These are phyloP conservation scores for Cartodere bifasciata DNA, from an alignment of 2,888 invertebrate genomes.

Conservation along the genomic window DNA sequence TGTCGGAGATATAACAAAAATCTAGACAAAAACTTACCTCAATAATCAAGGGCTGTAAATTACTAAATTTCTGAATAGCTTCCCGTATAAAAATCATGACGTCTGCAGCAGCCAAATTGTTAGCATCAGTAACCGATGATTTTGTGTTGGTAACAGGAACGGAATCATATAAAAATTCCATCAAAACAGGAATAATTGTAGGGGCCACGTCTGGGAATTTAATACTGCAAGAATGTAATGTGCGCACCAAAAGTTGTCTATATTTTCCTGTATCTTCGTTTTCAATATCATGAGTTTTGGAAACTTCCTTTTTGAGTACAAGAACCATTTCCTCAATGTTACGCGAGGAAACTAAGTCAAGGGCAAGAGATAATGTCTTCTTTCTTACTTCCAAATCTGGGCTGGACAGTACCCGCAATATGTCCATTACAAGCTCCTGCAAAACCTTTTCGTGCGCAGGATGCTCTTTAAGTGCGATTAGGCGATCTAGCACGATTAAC, in stretches of 20 bases:
- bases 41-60: conserved; percentile 69
- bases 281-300: conserved; percentile 78
- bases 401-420: conserved; percentile 80
- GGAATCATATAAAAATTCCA: conserved; percentile 89
- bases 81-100: conserved; percentile 91
- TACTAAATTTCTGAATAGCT: conserved; percentile 87
- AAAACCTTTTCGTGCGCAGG: conserved; percentile 77
- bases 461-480: conserved; percentile 76
- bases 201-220: conserved; percentile 94
- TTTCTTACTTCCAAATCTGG: conserved; percentile 83
- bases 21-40: conserved; percentile 52
- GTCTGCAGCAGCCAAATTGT: conserved; percentile 83
- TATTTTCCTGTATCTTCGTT: conserved; percentile 90
- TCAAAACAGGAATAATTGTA: conserved; percentile 85
- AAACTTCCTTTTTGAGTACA: conserved; percentile 84
- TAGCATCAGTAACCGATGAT: conserved; percentile 79
- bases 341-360: conserved; percentile 82
- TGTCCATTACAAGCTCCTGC: conserved; percentile 92
- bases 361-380: conserved; percentile 41
- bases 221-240: conserved; percentile 85
- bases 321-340: conserved; percentile 94
- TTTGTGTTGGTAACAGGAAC: no score
- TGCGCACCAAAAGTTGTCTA: conserved; percentile 86
- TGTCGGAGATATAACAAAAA: no score
- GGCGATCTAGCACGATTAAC: conserved; percentile 88